Evolutionary conservation across 2,113 vertebrate genomes (phyloP).

Genomic region (Dicentrarchus labrax): DNA sequence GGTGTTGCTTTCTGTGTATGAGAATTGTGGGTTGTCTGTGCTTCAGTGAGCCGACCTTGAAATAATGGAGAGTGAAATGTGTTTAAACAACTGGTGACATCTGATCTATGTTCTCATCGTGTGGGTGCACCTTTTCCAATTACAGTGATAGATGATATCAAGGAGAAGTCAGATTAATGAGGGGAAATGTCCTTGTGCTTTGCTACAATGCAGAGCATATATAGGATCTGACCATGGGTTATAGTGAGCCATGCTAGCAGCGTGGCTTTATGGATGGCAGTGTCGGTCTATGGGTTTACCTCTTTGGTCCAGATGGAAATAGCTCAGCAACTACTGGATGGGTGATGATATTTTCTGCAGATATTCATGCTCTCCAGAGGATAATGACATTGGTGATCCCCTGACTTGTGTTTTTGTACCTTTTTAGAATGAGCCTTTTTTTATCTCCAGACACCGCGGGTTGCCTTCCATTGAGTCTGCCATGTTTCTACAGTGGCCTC

Average conservation of each 20-base stretch:
- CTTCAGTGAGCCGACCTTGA: neutral
- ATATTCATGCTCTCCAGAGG: neutral
- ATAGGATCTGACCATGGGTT: neutral
- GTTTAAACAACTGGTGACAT: conserved; percentile 13
- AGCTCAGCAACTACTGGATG: neutral
- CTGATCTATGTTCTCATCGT: conserved; percentile 13
- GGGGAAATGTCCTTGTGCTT: neutral
- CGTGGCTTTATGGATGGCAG: neutral
- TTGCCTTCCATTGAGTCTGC: too few relatives aligned
- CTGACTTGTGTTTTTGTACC: too few relatives aligned
- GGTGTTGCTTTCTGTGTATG: neutral
- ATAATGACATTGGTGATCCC: neutral
- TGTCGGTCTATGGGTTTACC: neutral
- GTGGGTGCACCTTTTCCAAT: neutral
- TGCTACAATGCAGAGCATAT: neutral
- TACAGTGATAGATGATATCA: conserved; percentile 18
- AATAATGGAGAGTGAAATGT: conserved; percentile 19
- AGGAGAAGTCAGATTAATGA: neutral
- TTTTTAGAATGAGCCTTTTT: too few relatives aligned
- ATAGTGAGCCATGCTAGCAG: neutral
- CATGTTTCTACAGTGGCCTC: too few relatives aligned
- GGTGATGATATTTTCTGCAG: neutral
- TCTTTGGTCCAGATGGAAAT: neutral
- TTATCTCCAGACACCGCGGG: too few relatives aligned
- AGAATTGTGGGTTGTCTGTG: neutral